Evolutionary conservation across 2,888 invertebrate species (phyloP).

Genomic region (Molorchus minor): DNA sequence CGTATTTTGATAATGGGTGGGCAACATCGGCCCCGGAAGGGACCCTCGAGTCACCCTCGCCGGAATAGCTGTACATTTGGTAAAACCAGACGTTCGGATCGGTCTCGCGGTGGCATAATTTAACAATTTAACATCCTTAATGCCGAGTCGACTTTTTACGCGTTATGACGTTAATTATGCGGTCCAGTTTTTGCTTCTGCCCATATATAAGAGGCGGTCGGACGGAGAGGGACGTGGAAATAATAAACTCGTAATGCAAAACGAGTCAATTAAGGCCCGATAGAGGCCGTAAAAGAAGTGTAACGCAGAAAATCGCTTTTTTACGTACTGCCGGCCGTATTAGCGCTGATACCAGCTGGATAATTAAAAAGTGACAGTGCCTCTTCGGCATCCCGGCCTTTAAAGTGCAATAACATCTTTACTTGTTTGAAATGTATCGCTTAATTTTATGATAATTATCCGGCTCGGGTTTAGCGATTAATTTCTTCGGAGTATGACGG

Average conservation of each 20-base stretch:
- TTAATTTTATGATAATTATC: slow-evolving; percentile 24
- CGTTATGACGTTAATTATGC: background rate
- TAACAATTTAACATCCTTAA: too few species aligned
- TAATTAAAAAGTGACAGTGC: slow-evolving; percentile 17
- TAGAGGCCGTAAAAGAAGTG: slow-evolving; percentile 2
- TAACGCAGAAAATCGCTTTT: slow-evolving; percentile 1
- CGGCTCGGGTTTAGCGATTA: too few species aligned
- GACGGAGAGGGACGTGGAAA: background rate
- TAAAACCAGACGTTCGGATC: too few species aligned
- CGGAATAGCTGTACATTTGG: too few species aligned
- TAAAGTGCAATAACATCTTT: slow-evolving; percentile 4
- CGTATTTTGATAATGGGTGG: too few species aligned
- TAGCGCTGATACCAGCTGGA: slow-evolving; percentile 1
- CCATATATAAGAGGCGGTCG: background rate
- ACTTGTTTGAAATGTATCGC: slow-evolving; percentile 8
- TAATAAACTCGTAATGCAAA: slow-evolving; percentile 13
- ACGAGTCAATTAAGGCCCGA: slow-evolving; percentile 19
- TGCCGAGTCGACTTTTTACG: too few species aligned
- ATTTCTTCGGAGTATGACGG: too few species aligned
- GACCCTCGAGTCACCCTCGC: too few species aligned
- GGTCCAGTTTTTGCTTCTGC: background rate
- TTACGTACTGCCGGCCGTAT: slow-evolving; percentile 3
- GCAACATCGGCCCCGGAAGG: too few species aligned
- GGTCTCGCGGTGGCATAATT: too few species aligned
- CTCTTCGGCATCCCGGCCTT: slow-evolving; percentile 6